Evolutionary conservation across 2,113 vertebrate species (phyloP).

Genomic region (Megaceryle torquata): DNA sequence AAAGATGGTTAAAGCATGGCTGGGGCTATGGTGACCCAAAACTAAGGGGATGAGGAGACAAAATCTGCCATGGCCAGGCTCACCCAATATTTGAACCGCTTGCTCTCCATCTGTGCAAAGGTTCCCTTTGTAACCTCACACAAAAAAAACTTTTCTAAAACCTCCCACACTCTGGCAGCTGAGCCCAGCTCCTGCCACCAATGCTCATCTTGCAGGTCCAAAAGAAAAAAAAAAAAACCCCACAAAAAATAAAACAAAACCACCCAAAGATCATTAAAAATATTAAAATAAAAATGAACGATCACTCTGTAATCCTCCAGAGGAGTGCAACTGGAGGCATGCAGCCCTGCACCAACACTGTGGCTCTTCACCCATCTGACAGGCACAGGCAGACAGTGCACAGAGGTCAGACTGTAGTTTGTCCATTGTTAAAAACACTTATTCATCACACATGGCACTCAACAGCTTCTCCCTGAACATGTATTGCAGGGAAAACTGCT

Average conservation of each 20-base stretch:
- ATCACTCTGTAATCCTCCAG: fast-evolving
- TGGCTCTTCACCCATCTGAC: background rate
- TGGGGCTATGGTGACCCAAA: background rate
- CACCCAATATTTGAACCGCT: background rate
- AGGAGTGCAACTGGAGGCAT: background rate
- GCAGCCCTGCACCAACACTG: fast-evolving
- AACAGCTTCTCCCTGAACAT: background rate
- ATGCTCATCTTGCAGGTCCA: background rate
- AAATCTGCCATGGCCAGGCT: background rate
- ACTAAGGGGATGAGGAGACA: background rate
- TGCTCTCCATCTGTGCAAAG: background rate
- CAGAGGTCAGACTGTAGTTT: background rate
- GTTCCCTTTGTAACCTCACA: background rate
- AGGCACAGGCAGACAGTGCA: background rate
- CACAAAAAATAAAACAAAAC: background rate
- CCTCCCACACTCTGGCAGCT: background rate
- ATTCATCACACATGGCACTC: background rate
- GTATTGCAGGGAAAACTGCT: background rate
- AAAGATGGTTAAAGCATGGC: background rate
- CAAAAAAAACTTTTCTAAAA: background rate
- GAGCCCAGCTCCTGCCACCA: background rate
- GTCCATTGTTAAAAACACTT: background rate
- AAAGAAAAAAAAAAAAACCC: background rate
- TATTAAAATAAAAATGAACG: background rate
- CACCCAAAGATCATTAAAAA: background rate